phyloP scores from a whole-genome alignment of 2,888 invertebrate genomes.

The Apantesis nais region DNA sequence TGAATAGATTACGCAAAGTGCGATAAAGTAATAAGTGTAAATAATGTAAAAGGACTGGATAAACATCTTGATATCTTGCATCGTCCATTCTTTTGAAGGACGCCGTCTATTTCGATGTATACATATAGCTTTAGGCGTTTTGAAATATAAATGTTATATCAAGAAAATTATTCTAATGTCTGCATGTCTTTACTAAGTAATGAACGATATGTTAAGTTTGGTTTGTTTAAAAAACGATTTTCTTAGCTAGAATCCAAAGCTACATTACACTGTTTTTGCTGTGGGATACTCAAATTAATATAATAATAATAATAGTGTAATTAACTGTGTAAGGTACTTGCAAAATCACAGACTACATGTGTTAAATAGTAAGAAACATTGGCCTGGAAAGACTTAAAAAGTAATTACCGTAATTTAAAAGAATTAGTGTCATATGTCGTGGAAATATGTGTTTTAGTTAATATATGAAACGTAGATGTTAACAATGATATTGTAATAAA shows the following conservation, averaged over 20 bases:
- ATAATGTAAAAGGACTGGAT: constrained; percentile 28
- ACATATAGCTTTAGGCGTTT: constrained; percentile 34
- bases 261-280: constrained; percentile 25
- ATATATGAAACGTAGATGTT: constrained; percentile 35
- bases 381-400: constrained; percentile 30
- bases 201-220: background rate
- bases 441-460: constrained; percentile 29
- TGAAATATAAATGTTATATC: constrained; percentile 24
- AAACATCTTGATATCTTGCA: constrained; percentile 22
- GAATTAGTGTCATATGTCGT: constrained; percentile 14
- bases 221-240: constrained; percentile 20
- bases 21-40: constrained; percentile 35
- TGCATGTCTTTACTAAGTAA: background rate
- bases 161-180: constrained; percentile 10
- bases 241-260: constrained; percentile 28
- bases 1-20: constrained; percentile 39
- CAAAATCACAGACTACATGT: background rate
- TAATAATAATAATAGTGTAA: constrained; percentile 4
- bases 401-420: constrained; percentile 2
- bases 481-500: constrained; percentile 16
- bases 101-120: constrained; percentile 28
- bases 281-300: constrained; percentile 13
- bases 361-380: constrained; percentile 24
- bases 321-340: constrained; percentile 2
- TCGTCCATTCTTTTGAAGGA: constrained; percentile 38